These are phyloP conservation scores for Mongoloraphidia duomilia DNA, from an alignment of 2,888 invertebrate genomes.

Conservation along the genomic window DNA sequence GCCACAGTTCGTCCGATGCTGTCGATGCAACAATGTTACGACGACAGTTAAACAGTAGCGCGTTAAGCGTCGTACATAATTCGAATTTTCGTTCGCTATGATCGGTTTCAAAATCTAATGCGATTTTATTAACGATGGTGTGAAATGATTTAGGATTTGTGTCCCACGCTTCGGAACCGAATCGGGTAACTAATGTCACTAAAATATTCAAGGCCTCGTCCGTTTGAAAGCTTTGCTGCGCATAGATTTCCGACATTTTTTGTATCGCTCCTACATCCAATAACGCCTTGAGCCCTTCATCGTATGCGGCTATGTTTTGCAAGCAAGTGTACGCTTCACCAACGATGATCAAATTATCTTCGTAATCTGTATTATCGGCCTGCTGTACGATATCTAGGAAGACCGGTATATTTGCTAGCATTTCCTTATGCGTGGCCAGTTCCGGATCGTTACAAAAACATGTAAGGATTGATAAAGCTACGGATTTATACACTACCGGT, in stretches of 20 bases:
- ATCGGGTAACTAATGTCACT: conserved; percentile 55
- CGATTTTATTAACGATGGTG: conserved; percentile 65
- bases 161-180: conserved; percentile 64
- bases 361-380: conserved; percentile 70
- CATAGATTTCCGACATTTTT: conserved; percentile 74
- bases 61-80: conserved; percentile 63
- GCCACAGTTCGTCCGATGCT: conserved; percentile 64
- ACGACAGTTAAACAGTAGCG: conserved; percentile 58
- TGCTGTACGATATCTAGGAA: conserved; percentile 72
- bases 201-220: conserved; percentile 76
- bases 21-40: conserved; percentile 47
- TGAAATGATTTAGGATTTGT: conserved; percentile 66
- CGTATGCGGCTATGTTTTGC: conserved; percentile 63
- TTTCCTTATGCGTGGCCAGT: conserved; percentile 66
- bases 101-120: conserved; percentile 78
- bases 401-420: conserved; percentile 69
- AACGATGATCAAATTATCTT: conserved; percentile 73
- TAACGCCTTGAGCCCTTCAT: conserved; percentile 66
- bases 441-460: conserved; percentile 73
- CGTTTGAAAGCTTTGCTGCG: conserved; percentile 77
- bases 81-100: conserved; percentile 83
- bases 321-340: conserved; percentile 76
- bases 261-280: conserved; percentile 63
- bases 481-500: conserved; percentile 78
- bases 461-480: conserved; percentile 75